Base-by-base conservation (phyloP, 1,140 invertebrate species). In the Chlorops oryzae region DNA sequence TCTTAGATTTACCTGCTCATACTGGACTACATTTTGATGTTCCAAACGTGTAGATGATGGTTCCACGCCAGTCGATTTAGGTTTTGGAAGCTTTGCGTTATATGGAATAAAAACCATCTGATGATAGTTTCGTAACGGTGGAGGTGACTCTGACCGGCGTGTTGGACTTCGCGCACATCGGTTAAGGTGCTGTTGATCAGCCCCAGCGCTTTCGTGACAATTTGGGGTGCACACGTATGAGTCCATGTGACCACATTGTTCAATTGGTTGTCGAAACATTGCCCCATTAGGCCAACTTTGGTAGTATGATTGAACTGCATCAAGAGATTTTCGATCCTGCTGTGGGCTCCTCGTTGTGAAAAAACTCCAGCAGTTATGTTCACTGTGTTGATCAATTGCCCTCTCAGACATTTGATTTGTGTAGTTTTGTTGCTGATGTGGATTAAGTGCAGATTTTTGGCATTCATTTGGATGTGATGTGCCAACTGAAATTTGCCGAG, bases 101-200 rank as follows among this genome's bases (percentile, higher is more conserved):
- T 86, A 88, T 2, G 85, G 85, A 24, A 88, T 84, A 42, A 87
- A 79, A n/a, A 84, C 81, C 76, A 88, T 83, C 54, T 84, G 81
- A 50, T 84, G 81, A 58, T 82, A 80, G 52, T 74, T 80, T 22
- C 80, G 73, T 13, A 81, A 75, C 4, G 82, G 81, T 0, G 82
- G 81, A 7, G 82, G 82, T 0, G 81, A 83, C 67, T 82, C 79
- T 0, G 81, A 81, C 18, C 81, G 63, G 13, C 80, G 59, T 24
- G 70, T 70, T 5, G 70, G 64, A 49, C 75, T 75, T 12, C 77
- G 63, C 1, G 67, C 67, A 20, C 63, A 70, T 32, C 64, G 65
- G 10, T 70, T 67, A 54, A 67, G 66, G 54, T 64, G 65, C 51
- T 63, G 65, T 55, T 70, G 65, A 22, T 68, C 58, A 42, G 65